Base-by-base conservation (phyloP, 2,888 invertebrate species). In the Uropetala carovei region DNA sequence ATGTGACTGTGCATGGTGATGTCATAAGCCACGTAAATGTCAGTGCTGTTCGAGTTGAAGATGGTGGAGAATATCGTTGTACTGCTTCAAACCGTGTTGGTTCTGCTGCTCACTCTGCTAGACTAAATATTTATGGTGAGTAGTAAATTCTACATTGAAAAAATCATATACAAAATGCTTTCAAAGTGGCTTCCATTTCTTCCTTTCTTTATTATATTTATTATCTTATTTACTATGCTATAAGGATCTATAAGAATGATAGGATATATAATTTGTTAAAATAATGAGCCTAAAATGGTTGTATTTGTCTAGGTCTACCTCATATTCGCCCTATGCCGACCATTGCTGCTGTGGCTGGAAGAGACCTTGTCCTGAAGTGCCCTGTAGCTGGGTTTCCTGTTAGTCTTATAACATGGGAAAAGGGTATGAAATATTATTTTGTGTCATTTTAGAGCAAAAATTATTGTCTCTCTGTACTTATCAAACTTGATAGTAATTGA, bases 341-440 rank as follows among this genome's bases (percentile, higher is more conserved):
- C 18, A 93, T 94, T 82, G 94, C 94, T 56, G 94, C 94, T 4
- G 94, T 94, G n/a, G 94, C 94, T 27, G 94, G 94, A 16, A 93
- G 93, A 92, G 93, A 93, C 83, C 93, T 94, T 27, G 93, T 93
- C 13, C 93, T 94, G 27, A 93, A 94, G 92, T 94, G 94, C 93
- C 94, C 94, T 13, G 94, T 94, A 0, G 94, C 94, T 4, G 94
- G 94, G 0, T 94, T 93, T 92, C 94, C 94, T 43, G 94, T 94
- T 57, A 94, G 94, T 56, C 93, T 92, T 85, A 94, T 94, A 92
- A 94, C 94, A 4, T 96, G 95, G 95, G 95, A 94, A 92, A 94
- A 94, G 95, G 95, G 96, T 95, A 93, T 93, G 81, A 43, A 92
- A n/a, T 92, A 30, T 59, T 83, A 1, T 27, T 9, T 18, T 86